Evolutionary conservation across 2,888 invertebrate species (phyloP).

Genomic region (Conomelus anceps): DNA sequence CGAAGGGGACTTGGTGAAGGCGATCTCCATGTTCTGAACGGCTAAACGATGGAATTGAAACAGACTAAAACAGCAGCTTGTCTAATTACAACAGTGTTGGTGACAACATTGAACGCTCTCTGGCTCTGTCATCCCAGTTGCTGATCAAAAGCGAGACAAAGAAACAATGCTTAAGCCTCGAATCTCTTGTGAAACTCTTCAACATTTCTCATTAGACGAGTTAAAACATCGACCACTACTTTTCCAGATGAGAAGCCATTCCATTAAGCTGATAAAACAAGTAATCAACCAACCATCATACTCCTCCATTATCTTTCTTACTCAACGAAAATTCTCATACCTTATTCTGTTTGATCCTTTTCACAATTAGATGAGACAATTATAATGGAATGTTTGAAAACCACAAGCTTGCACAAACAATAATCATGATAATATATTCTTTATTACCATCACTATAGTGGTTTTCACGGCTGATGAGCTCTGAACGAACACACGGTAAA

Average conservation of each 20-base stretch:
- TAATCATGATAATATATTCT: too few relatives aligned
- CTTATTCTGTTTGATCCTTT: not conserved
- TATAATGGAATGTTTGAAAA: not conserved
- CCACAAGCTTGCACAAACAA: too few relatives aligned
- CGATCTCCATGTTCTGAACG: not conserved
- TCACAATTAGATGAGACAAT: not conserved
- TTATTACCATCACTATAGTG: too few relatives aligned
- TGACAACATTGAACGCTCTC: not conserved
- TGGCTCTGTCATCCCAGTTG: not conserved
- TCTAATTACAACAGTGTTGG: not conserved
- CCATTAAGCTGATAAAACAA: not conserved
- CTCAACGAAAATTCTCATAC: too few relatives aligned
- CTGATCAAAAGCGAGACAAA: not conserved
- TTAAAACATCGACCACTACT: not conserved
- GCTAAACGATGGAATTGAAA: not conserved
- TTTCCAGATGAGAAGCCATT: not conserved
- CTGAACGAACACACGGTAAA: too few relatives aligned
- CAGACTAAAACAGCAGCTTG: not conserved
- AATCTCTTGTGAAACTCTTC: not conserved
- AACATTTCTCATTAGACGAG: not conserved
- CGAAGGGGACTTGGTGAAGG: not conserved
- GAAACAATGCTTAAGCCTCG: too few relatives aligned
- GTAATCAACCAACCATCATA: not conserved
- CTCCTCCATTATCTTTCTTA: not conserved
- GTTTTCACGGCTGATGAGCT: too few relatives aligned